phyloP scores from a whole-genome alignment of 2,797 vertebrate genomes.

The Mastacembelus armatus region DNA sequence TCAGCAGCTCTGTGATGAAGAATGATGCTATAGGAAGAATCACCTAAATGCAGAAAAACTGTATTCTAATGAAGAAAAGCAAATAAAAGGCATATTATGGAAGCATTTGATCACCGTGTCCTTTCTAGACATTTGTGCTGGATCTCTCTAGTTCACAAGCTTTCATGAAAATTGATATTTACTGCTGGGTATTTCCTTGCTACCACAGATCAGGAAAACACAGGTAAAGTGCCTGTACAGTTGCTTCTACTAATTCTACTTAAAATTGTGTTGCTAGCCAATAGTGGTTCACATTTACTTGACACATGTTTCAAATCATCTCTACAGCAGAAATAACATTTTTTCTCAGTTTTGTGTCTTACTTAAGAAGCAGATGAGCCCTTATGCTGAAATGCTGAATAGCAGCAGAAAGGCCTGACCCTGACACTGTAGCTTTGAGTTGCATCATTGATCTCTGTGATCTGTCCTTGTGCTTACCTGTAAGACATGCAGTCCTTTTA shows the following conservation, averaged over 20 bases:
- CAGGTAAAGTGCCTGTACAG: neutral
- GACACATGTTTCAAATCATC: neutral
- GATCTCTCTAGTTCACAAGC: neutral
- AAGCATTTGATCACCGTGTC: neutral
- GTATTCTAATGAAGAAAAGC: neutral
- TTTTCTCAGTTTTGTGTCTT: neutral
- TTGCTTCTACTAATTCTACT: neutral
- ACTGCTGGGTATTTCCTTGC: no score
- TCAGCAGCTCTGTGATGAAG: no score
- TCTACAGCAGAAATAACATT: neutral
- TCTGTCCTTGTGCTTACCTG: constrained; percentile 80
- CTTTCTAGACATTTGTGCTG: neutral
- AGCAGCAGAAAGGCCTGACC: neutral
- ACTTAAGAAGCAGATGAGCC: neutral
- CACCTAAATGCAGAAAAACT: neutral
- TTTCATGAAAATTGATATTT: neutral
- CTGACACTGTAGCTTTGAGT: neutral
- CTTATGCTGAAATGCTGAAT: neutral
- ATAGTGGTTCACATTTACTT: constrained; percentile 28
- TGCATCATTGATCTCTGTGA: neutral
- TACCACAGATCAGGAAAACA: neutral
- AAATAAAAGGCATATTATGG: neutral
- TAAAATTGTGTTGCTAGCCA: constrained; percentile 18
- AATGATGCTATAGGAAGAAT: neutral
- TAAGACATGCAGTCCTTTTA: constrained; percentile 91